Evolutionary conservation across 2,113 vertebrate species (phyloP), one percentile per base, ranked within the genome.

Genomic region (Scytalopus superciliaris): DNA sequence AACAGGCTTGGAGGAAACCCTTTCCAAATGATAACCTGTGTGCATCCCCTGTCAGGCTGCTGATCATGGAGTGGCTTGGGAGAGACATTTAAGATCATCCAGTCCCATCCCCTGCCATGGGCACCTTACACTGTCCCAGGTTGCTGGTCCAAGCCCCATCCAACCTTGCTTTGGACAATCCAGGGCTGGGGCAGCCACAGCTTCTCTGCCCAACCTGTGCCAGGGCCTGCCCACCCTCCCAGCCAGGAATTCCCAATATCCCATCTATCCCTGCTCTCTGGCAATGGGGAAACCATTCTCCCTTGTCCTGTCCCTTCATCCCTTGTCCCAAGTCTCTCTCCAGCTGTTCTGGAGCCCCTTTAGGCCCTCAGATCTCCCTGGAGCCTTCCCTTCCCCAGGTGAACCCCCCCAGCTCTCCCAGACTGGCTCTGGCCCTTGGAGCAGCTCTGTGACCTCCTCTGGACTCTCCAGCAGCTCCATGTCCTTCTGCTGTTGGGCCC

Each of bases 221-320:
- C 35, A 37, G 57, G 35, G 24, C 57, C 57, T 37, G n/a, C 14
- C 23, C 35, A 60, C 57, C 57, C 35, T 60, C 24, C 31, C 18
- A 50, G 42, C 35, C 10, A 73, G 16, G 1, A 59, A 45, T 53
- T 45, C 45, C 53, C 62, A 22, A 0, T 7, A 14, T 25, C 39
- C 45, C 45, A 30, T 5, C 44, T 0, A 19, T 0, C 69, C 21
- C 68, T 24, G 15, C 28, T 14, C 53, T 45, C 15, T 75, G 31
- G 42, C 67, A 80, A 0, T 35, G 24, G 18, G 18, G 4, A 35
- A 42, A 35, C 60, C 44, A 24, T 24, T 59, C 33, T n/a, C 33
- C 53, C 3, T 4, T 19, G 7, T 44, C 7, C 42, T 50, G 50
- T 42, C 18, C 67, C 50, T 73, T 35, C 50, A 12, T 0, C 1